A percentile compares a stretch with the other conserved stretches of the same genome.
Evolutionary conservation across 2,797 vertebrate species (phyloP).

Genomic region (Gallirallus australis): DNA sequence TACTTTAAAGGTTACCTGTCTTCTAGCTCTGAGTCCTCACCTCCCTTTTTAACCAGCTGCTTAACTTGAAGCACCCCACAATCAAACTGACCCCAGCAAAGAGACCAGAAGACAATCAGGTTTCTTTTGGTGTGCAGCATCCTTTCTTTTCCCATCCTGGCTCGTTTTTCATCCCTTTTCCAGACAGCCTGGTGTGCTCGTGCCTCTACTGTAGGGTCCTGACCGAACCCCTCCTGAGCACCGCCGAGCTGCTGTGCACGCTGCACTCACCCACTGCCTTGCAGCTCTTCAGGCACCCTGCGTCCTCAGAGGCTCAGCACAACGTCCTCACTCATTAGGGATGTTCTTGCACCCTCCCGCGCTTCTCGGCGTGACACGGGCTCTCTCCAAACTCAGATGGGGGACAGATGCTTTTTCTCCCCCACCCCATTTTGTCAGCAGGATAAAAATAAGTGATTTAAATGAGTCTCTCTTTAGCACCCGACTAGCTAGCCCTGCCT

Average conservation of each 20-base stretch:
- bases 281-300: accelerated
- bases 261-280: not conserved
- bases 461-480: not conserved
- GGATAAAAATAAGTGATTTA: conserved; percentile 68
- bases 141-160: not conserved
- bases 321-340: accelerated
- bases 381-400: conserved; percentile 4
- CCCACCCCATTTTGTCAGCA: conserved; percentile 3
- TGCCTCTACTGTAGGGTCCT: accelerated
- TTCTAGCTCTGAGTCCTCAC: not conserved
- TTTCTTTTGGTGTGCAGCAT: not conserved
- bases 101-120: not conserved
- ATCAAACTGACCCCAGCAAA: not conserved
- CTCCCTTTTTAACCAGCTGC: not conserved
- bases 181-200: not conserved
- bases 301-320: not conserved
- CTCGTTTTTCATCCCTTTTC: not conserved
- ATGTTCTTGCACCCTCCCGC: not conserved
- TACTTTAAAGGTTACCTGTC: not conserved
- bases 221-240: not conserved
- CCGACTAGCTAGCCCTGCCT: conserved; percentile 49
- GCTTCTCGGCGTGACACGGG: not conserved
- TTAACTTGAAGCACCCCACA: not conserved
- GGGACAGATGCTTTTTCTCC: conserved; percentile 48
- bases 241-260: not conserved